Evolutionary conservation across 37 sponge, comb jelly and placozoan genomes (phyloP).

Genomic region (Diacarnus erythraeanus): DNA sequence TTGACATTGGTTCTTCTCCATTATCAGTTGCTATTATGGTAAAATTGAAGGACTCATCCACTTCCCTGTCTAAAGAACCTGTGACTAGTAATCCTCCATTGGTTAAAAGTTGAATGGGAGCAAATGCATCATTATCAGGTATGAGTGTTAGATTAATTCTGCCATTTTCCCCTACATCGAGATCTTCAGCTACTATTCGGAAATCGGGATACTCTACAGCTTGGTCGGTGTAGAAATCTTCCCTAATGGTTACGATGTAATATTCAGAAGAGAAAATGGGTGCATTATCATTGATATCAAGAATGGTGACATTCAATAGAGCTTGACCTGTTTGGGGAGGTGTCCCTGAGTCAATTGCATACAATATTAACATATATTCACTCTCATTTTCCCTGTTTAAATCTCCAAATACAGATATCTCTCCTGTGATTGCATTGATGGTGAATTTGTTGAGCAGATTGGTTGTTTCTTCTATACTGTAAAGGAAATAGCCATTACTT

Average conservation of each 20-base stretch:
- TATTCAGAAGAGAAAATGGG: slow-evolving; percentile 33
- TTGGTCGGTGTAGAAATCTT: slow-evolving; percentile 14
- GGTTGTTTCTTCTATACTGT: not conserved
- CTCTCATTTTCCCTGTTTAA: slow-evolving; percentile 39
- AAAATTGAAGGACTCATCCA: slow-evolving; percentile 8
- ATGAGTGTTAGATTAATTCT: slow-evolving; percentile 13
- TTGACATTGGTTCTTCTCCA: slow-evolving; percentile 19
- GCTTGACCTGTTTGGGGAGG: slow-evolving; percentile 31
- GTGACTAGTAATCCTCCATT: slow-evolving; percentile 27
- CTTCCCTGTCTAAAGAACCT: slow-evolving; percentile 71
- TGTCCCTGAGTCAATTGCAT: slow-evolving; percentile 32
- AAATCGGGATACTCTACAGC: not conserved
- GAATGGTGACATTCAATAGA: slow-evolving; percentile 27
- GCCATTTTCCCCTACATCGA: slow-evolving; percentile 54
- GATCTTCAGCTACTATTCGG: slow-evolving; percentile 15
- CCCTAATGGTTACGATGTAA: slow-evolving; percentile 22
- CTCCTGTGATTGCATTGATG: slow-evolving; percentile 23
- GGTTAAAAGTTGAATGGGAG: slow-evolving; percentile 20
- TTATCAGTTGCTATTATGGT: slow-evolving; percentile 51
- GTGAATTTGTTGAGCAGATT: slow-evolving; percentile 14
- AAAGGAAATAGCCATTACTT: slow-evolving; percentile 6
- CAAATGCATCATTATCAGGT: too few species aligned
- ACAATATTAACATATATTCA: slow-evolving; percentile 18
- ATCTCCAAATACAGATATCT: slow-evolving; percentile 1
- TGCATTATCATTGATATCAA: slow-evolving; percentile 69